Base-by-base conservation (phyloP, 2,797 vertebrate genomes). In the Etheostoma nigrum region DNA sequence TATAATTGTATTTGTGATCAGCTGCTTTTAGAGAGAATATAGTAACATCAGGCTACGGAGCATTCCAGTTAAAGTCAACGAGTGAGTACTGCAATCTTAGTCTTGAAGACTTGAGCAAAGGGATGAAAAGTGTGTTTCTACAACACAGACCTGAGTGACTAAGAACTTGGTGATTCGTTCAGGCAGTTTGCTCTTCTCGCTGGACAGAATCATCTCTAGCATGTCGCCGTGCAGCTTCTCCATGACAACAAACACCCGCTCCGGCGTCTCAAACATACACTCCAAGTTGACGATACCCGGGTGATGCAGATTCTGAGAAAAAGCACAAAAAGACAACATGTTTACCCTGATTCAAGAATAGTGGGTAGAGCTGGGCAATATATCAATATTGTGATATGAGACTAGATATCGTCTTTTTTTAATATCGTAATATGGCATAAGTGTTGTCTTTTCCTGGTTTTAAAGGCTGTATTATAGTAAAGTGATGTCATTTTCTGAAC, bases 181-280 rank as follows among this genome's bases (percentile, higher is more conserved):
- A 1, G 98, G 98, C 86, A 99, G 96, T 77, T 98, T 96, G 93
- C 98, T 97, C 91, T 98, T 99, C 92, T 99, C 97, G 49, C 98
- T 99, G 66, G 98, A 99, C 53, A 99, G 93, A 91, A 99, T 99
- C 98, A 99, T 99, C 93, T 99, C 98, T 88, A 99, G 91, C 98
- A 99, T 99, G 94, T 99, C 98, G 13, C 98, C 98, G 2, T 99
- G 98, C 64, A 99, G 96, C 90, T 99, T 99, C 93, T 99, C 98
- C 98, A 99, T 99, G 82, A 99, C 97, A 14, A 99, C 98, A 86
- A 99, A 99, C 79, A 99, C 98, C 51, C 98, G 94, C 91, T 99
- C 98, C 0, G 97, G 97, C 0, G 98, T 99, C 95, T 99, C 98
- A 82, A 99, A 99, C 98, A 99, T 99, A 80, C 98, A 98, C 94